Base-by-base conservation (phyloP, 2,113 vertebrate genomes). In the Chaetorhynchus papuensis region DNA sequence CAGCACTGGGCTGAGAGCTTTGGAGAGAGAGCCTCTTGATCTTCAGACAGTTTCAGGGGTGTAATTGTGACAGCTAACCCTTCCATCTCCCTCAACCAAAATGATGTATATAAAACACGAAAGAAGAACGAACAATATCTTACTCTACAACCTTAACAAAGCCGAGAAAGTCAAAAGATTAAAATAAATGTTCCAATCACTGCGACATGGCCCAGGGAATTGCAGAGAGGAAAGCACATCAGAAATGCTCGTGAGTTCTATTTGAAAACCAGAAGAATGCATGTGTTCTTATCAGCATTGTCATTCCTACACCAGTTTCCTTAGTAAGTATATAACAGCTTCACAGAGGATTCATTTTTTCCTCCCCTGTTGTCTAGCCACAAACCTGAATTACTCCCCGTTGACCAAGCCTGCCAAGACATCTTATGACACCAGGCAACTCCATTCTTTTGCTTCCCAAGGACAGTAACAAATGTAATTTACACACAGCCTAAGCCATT, bases 21-120 rank as follows among this genome's bases (percentile, higher is more conserved):
- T 86, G 92, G 47, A 83, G 44, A 94, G n/a, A 59, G 7, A 28
- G 19, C 13, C 80, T 87, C 96, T 93, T 92, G 44, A 96, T 96
- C 86, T 94, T 89, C 75, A 95, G 44, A 59, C 27, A n/a, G 52
- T 63, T 92, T 71, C 90, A 71, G 80, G 49, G 42, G 10, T 84
- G 49, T 50, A 76, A 79, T 65, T 86, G 64, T 61, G 50, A 76
- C 80, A 93, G 83, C 56, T 31, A 87, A 75, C 45, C 27, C 85
- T 86, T 87, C 78, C 85, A 69, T 33, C 49, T 93, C 76, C 68
- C 76, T 85, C 83, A 72, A 26, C 28, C 63, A 71, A 74, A 54
- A 83, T 11, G 39, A 83, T 52, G 41, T 4, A 72, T 1, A 86
- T 50, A 94, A 86, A 86, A 54, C 39, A 94, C 26, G n/a, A 91